Evolutionary conservation across 2,113 vertebrate genomes (phyloP), one percentile per base, ranked within the genome.

Genomic region (Mesoclemmys tuberculata): DNA sequence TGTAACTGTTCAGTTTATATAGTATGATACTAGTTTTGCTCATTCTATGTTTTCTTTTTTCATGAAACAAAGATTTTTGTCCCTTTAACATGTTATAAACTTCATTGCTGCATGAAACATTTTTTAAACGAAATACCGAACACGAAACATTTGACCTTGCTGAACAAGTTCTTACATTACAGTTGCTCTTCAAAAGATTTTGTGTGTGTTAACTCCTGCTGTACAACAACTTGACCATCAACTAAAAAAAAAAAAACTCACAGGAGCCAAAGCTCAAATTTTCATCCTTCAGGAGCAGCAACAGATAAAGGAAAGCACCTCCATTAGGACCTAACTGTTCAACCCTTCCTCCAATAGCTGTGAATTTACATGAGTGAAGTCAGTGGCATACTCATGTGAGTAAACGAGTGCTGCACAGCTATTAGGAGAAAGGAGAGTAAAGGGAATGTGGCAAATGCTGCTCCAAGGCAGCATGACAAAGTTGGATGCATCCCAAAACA

Each of bases 151-250:
- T 80, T 95, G 44, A 75, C 48, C 9, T 93, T 86, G 6, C 1
- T 74, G 74, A 96, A 80, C 74, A 75, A 29, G 82, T 96, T 93
- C 31, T 74, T 90, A 51, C 21, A 29, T 86, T 93, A n/a, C 10
- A 93, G 12, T 89, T 94, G 79, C 95, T 87, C 38, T 89, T 93
- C 82, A 91, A 51, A 22, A 87, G 31, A 61, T 79, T 83, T 38
- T n/a, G 38, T 80, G 8, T 88, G 16, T 5, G 1, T 83, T 27
- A 78, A 6, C 51, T 95, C 78, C 87, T 19, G 81, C 80, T 85
- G 82, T 41, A 87, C n/a, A 96, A 71, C 8, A 19, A 81, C 35
- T 2, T 27, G 2, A 85, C 44, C 91, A 13, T 56, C 29, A 95
- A 61, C 79, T 78, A 48, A 88, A 93, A 95, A 94, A 16, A 18